phyloP scores from a whole-genome alignment of 2,113 vertebrate species.

The Dolichotis patagonum region DNA sequence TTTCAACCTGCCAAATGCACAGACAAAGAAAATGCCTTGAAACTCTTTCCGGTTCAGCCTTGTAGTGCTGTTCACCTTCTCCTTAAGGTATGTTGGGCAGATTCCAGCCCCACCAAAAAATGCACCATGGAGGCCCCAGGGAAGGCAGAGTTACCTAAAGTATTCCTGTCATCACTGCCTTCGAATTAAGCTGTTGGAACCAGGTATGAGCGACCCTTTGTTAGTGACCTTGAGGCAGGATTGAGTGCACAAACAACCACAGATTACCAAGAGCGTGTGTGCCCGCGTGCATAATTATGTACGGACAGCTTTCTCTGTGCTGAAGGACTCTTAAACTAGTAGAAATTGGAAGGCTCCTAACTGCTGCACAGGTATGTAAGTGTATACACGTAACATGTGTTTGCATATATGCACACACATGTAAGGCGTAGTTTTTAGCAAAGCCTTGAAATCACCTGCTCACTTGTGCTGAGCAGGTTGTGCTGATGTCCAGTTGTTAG shows the following conservation, averaged over 20 bases:
- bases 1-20: conserved; percentile 85
- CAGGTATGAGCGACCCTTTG: background rate
- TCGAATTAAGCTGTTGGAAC: background rate
- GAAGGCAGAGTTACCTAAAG: background rate
- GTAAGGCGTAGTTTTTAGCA: background rate
- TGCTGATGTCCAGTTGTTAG: background rate
- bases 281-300: background rate
- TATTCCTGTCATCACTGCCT: background rate
- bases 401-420: too few relatives aligned
- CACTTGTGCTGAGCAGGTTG: background rate
- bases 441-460: background rate
- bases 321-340: background rate
- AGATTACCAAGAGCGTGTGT: background rate
- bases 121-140: rapidly evolving
- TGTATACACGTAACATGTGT: rapidly evolving
- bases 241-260: background rate
- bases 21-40: conserved; percentile 87
- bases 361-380: background rate
- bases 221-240: background rate
- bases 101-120: background rate
- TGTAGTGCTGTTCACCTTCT: conserved; percentile 89
- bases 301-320: background rate
- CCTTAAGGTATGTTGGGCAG: conserved; percentile 88
- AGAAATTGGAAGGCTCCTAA: background rate
- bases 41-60: conserved; percentile 88